Evolutionary conservation across 2,113 vertebrate species (phyloP).

Genomic region (Platanista minor): DNA sequence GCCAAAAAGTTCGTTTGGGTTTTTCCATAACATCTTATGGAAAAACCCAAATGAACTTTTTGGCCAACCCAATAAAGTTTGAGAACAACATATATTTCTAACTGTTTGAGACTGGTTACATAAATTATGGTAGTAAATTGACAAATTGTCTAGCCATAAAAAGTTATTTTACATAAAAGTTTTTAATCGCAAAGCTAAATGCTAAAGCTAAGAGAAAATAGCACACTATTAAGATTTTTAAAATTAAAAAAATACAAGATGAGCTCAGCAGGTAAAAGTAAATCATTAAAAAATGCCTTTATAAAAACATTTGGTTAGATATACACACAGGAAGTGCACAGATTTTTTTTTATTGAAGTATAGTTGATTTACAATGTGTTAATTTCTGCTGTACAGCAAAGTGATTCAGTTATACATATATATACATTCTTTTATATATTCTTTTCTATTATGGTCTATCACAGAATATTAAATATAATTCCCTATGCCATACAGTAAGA

Average conservation of each 20-base stretch:
- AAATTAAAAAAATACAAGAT: background rate
- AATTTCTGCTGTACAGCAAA: background rate
- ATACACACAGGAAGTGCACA: background rate
- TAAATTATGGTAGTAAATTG: background rate
- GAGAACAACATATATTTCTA: background rate
- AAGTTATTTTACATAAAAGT: background rate
- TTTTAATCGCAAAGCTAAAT: background rate
- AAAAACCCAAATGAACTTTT: too few relatives aligned
- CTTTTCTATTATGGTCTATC: background rate
- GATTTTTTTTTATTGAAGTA: background rate
- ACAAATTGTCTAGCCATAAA: background rate
- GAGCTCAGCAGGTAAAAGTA: background rate
- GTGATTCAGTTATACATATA: background rate
- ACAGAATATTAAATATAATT: background rate
- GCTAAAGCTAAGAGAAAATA: background rate
- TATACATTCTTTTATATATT: background rate
- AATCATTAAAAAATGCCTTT: background rate
- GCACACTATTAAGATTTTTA: background rate
- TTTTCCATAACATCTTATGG: too few relatives aligned
- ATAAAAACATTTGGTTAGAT: background rate
- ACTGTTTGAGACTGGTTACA: background rate
- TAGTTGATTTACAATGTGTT: background rate
- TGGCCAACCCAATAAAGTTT: background rate
- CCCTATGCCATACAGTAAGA: background rate
- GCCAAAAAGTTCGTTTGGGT: too few relatives aligned